Base-by-base conservation (phyloP, 2,113 vertebrate species). In the Chaenocephalus aceratus region DNA sequence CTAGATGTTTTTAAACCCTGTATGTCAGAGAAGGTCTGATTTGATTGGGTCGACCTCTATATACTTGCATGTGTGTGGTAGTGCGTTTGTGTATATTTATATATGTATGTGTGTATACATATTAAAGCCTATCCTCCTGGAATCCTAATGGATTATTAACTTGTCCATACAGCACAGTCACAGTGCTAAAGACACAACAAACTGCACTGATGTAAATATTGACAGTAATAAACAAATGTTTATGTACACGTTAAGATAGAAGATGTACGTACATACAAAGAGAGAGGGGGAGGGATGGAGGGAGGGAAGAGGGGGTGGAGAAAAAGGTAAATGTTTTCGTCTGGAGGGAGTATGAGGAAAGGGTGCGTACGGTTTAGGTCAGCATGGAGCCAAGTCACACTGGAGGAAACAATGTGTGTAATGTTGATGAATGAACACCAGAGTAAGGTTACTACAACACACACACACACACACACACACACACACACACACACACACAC, bases 311-410 rank as follows among this genome's bases (percentile, higher is more conserved):
- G 6, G 7, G 36, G 46, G 53, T 58, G 54, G 18, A 26, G 71
- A 21, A 48, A 45, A 63, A 23, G 80, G 65, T 57, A 10, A 68
- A 61, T 86, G 82, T 85, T 88, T 86, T 84, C 51, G 15, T 66
- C 72, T 85, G 72, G 51, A 57, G 74, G 59, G 46, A 49, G 36
- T 54, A 14, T 66, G 70, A 82, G 64, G 80, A 80, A 72, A 70
- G 84, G 60, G 54, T 80, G 78, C 12, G 61, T 75, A 57, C 41
- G 36, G 68, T 77, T 75, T 0, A 0, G 63, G 77, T 63, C 89
- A 88, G 79, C 14, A 6, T 64, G 84, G 89, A 89, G 85, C 86
- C 71, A 80, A 86, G 86, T 86, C 80, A 92, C n/a, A 12, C 8
- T 0, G 5, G 48, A 60, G 75, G 87, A 92, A 82, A 46, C 23